A percentile compares a stretch with the other conserved stretches of the same genome.
Evolutionary conservation across 53 echinoderm and acorn worm species (phyloP).

Genomic region (Hippasteria phrygiana): DNA sequence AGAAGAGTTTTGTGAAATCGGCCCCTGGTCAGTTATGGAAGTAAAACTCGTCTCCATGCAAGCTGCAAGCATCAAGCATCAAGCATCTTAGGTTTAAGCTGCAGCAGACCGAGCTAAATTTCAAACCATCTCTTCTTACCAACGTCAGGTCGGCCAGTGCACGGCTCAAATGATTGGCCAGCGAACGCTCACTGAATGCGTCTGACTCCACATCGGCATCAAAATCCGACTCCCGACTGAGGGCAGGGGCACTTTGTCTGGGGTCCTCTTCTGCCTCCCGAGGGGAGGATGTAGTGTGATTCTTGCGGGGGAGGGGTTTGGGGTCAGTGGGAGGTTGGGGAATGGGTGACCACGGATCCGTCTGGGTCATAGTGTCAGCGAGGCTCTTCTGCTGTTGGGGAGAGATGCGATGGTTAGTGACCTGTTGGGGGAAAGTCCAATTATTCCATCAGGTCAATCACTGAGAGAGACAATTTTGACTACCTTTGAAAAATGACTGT

Average conservation of each 20-base stretch:
- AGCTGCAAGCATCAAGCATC: neutral
- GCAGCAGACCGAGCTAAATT: too few species aligned
- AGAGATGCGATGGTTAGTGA: neutral
- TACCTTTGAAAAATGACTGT: neutral
- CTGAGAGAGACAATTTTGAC: too few species aligned
- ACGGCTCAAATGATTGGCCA: conserved; percentile 57
- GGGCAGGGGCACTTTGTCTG: neutral
- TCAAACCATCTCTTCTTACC: conserved; percentile 55
- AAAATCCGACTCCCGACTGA: conserved; percentile 56
- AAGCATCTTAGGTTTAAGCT: neutral
- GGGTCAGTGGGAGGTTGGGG: neutral
- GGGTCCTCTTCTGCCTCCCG: conserved; percentile 18
- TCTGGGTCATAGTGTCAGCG: conserved; percentile 49
- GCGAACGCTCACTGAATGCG: conserved; percentile 59
- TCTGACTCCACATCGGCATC: conserved; percentile 70
- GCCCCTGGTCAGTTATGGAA: neutral
- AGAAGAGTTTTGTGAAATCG: too few species aligned
- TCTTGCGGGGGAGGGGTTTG: conserved; percentile 7
- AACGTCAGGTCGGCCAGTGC: conserved; percentile 48
- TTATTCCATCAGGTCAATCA: neutral
- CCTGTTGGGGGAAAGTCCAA: neutral
- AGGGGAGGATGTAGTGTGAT: neutral
- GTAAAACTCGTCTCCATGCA: conserved; percentile 54
- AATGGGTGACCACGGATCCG: conserved; percentile 23
- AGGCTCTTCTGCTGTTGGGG: conserved; percentile 22